These are phyloP conservation scores for Rhizoglyphus robini DNA, from an alignment of 1,140 invertebrate genomes.

Conservation along the genomic window DNA sequence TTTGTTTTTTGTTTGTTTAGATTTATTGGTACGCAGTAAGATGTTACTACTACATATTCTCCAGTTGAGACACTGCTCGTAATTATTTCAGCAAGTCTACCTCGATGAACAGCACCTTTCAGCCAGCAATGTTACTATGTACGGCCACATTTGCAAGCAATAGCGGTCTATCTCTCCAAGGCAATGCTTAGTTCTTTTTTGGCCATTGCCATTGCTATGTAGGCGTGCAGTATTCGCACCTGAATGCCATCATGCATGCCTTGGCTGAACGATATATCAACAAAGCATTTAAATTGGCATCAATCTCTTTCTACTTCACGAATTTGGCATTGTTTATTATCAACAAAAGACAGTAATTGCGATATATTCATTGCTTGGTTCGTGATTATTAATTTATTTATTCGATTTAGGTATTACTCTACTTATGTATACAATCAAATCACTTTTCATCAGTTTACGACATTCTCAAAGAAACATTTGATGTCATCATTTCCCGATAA, in stretches of 20 bases:
- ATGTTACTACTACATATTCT: constrained; percentile 88
- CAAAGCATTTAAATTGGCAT: constrained; percentile 63
- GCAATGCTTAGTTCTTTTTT: constrained; percentile 67
- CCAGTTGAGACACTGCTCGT: constrained; percentile 65
- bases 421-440: constrained; percentile 54
- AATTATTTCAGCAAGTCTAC: constrained; percentile 84
- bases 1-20: constrained; percentile 6
- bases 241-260: constrained; percentile 78
- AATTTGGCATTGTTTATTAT: constrained; percentile 83
- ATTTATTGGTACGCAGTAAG: constrained; percentile 87
- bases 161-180: constrained; percentile 82
- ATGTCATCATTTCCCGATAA: constrained; percentile 42
- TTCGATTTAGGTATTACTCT: constrained; percentile 45
- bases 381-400: constrained; percentile 24
- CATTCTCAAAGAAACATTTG: constrained; percentile 42
- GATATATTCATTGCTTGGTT: background rate
- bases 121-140: constrained; percentile 88
- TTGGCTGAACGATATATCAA: constrained; percentile 84
- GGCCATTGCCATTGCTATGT: constrained; percentile 85
- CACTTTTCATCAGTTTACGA: constrained; percentile 59
- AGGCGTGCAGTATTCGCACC: constrained; percentile 83
- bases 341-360: constrained; percentile 72
- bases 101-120: constrained; percentile 70
- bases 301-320: constrained; percentile 86
- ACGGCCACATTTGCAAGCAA: constrained; percentile 97